These are phyloP conservation scores for Epicauta chinensis DNA, from an alignment of 1,140 invertebrate species.

Conservation along the genomic window DNA sequence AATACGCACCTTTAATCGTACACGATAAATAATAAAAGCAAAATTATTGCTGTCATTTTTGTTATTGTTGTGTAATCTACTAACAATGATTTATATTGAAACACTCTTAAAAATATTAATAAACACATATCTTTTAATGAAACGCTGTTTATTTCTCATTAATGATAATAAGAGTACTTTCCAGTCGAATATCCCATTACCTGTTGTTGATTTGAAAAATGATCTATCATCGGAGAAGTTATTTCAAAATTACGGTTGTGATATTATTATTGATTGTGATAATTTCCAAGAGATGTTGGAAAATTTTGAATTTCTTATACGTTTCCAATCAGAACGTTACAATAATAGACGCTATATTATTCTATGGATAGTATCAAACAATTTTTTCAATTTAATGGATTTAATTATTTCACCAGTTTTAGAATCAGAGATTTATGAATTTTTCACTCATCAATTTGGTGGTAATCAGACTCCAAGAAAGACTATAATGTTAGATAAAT, in stretches of 20 bases:
- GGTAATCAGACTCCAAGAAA: constrained; percentile 2
- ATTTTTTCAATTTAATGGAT: constrained; percentile 5
- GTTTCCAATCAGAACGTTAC: constrained; percentile 4
- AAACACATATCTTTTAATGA: constrained; percentile 18
- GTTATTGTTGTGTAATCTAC: background rate
- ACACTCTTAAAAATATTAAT: constrained; percentile 8
- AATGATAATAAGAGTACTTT: constrained; percentile 2
- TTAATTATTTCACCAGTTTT: background rate
- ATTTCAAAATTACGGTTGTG: constrained; percentile 17
- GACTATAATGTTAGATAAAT: constrained; percentile 11
- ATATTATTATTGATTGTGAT: constrained; percentile 13
- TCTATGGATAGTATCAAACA: constrained; percentile 2
- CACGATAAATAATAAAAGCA: too few relatives aligned
- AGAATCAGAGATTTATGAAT: constrained; percentile 5
- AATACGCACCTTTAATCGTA: too few relatives aligned
- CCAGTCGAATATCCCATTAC: constrained; percentile 4
- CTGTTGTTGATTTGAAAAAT: constrained; percentile 1
- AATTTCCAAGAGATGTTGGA: constrained; percentile 7
- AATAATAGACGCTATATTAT: constrained; percentile 17
- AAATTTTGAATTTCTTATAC: constrained; percentile 14
- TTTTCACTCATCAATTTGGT: constrained; percentile 16
- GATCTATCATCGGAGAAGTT: constrained; percentile 4
- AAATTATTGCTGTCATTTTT: background rate
- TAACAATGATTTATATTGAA: background rate
- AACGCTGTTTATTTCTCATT: constrained; percentile 16